Evolutionary conservation across 2,797 vertebrate genomes (phyloP).

Genomic region (Anolis apletophallus): DNA sequence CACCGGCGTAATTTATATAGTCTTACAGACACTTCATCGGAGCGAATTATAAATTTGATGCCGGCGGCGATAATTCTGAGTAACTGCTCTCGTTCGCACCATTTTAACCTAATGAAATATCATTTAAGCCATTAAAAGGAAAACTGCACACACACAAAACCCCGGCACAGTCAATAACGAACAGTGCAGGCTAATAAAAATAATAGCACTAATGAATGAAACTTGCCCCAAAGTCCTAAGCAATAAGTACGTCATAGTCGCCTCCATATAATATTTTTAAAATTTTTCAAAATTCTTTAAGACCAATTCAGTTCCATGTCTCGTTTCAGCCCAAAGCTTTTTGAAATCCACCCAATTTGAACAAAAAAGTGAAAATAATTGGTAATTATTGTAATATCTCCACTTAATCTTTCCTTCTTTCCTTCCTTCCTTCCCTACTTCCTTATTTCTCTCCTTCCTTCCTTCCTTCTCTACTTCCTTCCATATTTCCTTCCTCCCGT

Average conservation of each 20-base stretch:
- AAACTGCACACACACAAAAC: neutral
- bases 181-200: neutral
- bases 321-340: neutral
- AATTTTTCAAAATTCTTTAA: neutral
- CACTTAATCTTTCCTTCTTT: no score
- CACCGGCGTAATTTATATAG: conserved; percentile 43
- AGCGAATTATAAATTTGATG: conserved; percentile 48
- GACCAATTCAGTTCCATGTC: neutral
- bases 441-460: no score
- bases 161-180: neutral
- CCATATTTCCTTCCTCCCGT: no score
- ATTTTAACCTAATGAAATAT: conserved; percentile 28
- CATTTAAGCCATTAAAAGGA: neutral
- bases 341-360: no score
- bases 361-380: no score
- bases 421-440: no score
- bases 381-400: neutral
- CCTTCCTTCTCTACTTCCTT: no score
- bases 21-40: conserved; percentile 29
- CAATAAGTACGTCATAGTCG: neutral
- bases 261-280: no score
- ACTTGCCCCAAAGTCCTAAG: no score
- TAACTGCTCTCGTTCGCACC: conserved; percentile 18
- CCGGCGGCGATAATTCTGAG: conserved; percentile 13
- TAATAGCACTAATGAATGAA: neutral